These are phyloP conservation scores for Triops cancriformis DNA, from an alignment of 1,140 invertebrate genomes.

Conservation along the genomic window DNA sequence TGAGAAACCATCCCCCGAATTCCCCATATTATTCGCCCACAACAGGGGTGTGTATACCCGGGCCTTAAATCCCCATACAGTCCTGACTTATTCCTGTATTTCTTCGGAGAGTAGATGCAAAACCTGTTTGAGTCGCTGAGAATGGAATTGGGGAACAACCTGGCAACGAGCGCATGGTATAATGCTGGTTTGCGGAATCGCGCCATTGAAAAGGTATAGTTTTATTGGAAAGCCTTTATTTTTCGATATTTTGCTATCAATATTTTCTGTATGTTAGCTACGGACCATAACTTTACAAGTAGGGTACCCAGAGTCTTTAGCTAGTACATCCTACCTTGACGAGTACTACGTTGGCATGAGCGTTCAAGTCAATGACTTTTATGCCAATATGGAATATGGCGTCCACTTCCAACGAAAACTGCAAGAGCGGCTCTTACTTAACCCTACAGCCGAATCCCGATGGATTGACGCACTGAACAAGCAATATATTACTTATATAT, in stretches of 20 bases:
- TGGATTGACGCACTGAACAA: conserved; percentile 35
- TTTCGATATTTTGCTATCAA: neutral
- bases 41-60: too few species aligned
- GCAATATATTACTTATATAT: conserved; percentile 38
- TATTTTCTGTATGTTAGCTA: conserved; percentile 38
- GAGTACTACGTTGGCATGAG: conserved; percentile 42
- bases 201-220: conserved; percentile 28
- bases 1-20: too few species aligned
- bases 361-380: conserved; percentile 45
- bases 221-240: conserved; percentile 6
- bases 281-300: conserved; percentile 43
- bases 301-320: conserved; percentile 44
- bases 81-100: neutral
- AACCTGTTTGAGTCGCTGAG: conserved; percentile 26
- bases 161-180: conserved; percentile 24
- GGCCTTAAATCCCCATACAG: neutral
- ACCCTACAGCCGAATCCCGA: conserved; percentile 36
- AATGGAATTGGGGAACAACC: conserved; percentile 23
- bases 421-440: conserved; percentile 34
- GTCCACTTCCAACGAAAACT: conserved; percentile 38
- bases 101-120: neutral
- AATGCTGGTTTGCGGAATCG: conserved; percentile 25
- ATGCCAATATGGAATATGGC: conserved; percentile 42
- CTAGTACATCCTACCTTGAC: conserved; percentile 40
- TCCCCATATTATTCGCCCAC: too few species aligned